These are phyloP conservation scores for Sphaeramia orbicularis DNA, from an alignment of 2,797 vertebrate genomes.

Conservation along the genomic window DNA sequence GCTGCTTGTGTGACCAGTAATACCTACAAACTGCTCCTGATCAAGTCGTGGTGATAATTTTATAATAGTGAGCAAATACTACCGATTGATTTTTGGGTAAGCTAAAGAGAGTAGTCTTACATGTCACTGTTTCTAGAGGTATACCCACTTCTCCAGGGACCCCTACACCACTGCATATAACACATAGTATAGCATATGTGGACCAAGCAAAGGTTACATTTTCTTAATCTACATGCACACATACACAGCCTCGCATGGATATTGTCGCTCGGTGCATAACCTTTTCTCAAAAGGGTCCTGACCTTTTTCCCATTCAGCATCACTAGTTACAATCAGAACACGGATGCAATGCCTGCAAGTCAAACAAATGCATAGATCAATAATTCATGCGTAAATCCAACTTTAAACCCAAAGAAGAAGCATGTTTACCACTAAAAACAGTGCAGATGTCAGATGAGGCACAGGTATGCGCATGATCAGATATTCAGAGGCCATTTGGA, in stretches of 20 bases:
- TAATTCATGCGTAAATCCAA: constrained; percentile 26
- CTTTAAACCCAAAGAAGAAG: constrained; percentile 9
- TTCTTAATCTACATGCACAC: constrained; percentile 21
- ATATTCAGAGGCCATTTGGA: neutral
- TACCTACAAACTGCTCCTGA: too few relatives aligned
- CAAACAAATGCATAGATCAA: constrained; percentile 34
- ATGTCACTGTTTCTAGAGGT: too few relatives aligned
- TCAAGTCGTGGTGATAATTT: too few relatives aligned
- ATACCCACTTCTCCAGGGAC: too few relatives aligned
- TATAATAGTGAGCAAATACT: too few relatives aligned
- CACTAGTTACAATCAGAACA: constrained; percentile 36
- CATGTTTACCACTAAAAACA: neutral
- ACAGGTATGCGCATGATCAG: neutral
- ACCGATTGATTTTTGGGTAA: too few relatives aligned
- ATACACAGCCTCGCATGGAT: constrained; percentile 19
- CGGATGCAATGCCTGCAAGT: constrained; percentile 24
- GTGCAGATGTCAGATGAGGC: neutral
- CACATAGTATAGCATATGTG: neutral
- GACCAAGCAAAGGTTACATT: constrained; percentile 41
- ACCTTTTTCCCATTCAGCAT: constrained; percentile 59
- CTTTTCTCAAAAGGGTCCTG: constrained; percentile 52
- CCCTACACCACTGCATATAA: too few relatives aligned
- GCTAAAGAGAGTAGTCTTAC: too few relatives aligned
- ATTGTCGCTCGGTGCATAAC: constrained; percentile 48
- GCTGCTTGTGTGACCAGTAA: too few relatives aligned